These are phyloP conservation scores for Coryphaenoides rupestris DNA, from an alignment of 2,113 vertebrate species.

Conservation along the genomic window DNA sequence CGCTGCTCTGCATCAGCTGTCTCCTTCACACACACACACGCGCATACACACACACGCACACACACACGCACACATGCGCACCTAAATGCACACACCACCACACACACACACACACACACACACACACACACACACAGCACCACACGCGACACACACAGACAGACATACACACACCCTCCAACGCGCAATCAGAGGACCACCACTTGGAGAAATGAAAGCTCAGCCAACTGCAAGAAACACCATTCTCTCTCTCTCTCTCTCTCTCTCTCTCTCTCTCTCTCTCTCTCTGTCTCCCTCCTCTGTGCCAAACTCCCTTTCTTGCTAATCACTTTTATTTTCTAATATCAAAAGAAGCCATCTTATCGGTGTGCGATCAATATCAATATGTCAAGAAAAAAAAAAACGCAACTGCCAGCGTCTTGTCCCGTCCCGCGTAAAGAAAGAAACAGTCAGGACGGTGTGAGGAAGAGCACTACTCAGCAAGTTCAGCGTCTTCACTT, in stretches of 20 bases:
- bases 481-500: constrained; percentile 11
- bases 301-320: not conserved
- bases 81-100: too few relatives aligned
- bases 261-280: not conserved
- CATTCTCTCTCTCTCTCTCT: too few relatives aligned
- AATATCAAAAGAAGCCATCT: not conserved
- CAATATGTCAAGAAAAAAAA: too few relatives aligned
- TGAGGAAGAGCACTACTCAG: constrained; percentile 7
- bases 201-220: constrained; percentile 9
- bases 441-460: not conserved
- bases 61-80: constrained; percentile 6
- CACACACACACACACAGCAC: too few relatives aligned
- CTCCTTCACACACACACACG: not conserved
- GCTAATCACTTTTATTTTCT: not conserved
- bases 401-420: too few relatives aligned
- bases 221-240: too few relatives aligned
- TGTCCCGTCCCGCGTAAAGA: not conserved
- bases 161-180: too few relatives aligned
- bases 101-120: not conserved
- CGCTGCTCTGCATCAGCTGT: not conserved
- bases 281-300: not conserved
- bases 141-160: not conserved
- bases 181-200: not conserved
- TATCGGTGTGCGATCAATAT: not conserved
- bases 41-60: too few relatives aligned